These are phyloP conservation scores for Microctenopoma lineatum DNA, from an alignment of 2,797 vertebrate genomes.

Conservation along the genomic window DNA sequence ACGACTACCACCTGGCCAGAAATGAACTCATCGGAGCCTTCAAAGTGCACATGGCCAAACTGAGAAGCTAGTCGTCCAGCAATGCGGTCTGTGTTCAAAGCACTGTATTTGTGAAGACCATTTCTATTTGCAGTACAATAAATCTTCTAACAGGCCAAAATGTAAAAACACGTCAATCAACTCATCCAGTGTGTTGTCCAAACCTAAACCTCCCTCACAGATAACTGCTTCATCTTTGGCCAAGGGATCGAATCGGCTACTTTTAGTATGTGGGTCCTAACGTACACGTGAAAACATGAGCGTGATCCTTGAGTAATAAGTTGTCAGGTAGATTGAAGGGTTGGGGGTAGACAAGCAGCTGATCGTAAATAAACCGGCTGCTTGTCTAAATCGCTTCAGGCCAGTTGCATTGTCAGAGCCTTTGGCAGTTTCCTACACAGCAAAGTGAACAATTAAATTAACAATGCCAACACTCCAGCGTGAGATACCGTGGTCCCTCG, in stretches of 20 bases:
- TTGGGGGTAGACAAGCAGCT: no score
- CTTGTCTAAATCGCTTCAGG: background rate
- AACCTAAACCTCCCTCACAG: background rate
- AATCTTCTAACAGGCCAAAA: background rate
- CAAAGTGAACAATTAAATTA: conserved; percentile 1
- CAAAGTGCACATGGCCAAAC: conserved; percentile 23
- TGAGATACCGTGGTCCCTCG: no score
- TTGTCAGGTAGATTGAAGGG: background rate
- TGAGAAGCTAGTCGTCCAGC: conserved; percentile 24
- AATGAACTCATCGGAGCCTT: conserved; percentile 44
- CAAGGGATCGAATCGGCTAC: background rate
- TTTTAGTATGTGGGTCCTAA: background rate
- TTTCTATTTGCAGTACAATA: background rate
- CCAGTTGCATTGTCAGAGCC: background rate
- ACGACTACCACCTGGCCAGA: conserved; percentile 49
- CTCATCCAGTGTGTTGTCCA: no score
- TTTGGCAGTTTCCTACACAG: background rate
- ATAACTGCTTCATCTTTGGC: background rate
- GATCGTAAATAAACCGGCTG: conserved; percentile 12
- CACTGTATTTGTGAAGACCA: background rate
- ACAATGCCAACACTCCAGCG: background rate
- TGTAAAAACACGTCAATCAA: background rate
- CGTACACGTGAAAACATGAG: conserved; percentile 4
- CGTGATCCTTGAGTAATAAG: background rate
- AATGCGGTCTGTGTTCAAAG: conserved; percentile 16